These are phyloP conservation scores for Helogale parvula DNA, from an alignment of 2,113 vertebrate genomes.

Conservation along the genomic window DNA sequence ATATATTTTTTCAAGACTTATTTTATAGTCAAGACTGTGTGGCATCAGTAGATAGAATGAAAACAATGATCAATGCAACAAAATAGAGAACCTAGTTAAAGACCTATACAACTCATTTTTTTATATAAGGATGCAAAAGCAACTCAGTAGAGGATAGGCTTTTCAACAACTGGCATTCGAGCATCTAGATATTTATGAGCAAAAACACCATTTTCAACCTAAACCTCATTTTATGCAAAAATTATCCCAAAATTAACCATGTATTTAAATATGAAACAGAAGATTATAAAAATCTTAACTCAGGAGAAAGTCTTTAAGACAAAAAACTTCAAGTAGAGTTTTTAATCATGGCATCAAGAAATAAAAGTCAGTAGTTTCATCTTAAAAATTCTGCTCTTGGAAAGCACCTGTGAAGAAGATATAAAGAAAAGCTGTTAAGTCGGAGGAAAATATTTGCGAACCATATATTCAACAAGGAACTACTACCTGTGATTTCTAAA, in stretches of 20 bases:
- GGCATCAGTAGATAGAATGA: neutral
- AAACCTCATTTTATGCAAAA: neutral
- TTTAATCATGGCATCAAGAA: neutral
- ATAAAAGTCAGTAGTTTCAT: neutral
- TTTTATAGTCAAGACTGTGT: neutral
- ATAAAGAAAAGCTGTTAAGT: neutral
- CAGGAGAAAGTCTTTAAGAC: neutral
- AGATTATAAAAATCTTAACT: neutral
- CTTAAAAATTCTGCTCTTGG: neutral
- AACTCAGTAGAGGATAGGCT: neutral
- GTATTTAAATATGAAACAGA: neutral
- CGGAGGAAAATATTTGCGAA: neutral
- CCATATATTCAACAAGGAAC: neutral
- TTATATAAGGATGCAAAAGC: neutral
- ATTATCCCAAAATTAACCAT: neutral
- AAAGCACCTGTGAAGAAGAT: neutral
- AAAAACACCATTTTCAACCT: neutral
- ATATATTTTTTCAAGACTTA: neutral
- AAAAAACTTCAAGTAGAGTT: neutral
- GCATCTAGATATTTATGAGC: neutral
- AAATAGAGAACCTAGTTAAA: neutral
- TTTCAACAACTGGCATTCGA: neutral
- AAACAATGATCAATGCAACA: neutral
- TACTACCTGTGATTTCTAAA: neutral
- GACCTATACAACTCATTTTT: neutral